Percentiles rank a stretch among this genome's conserved stretches.
Evolutionary conservation across 2,113 vertebrate genomes (phyloP).

Genomic region (Carassius auratus): DNA sequence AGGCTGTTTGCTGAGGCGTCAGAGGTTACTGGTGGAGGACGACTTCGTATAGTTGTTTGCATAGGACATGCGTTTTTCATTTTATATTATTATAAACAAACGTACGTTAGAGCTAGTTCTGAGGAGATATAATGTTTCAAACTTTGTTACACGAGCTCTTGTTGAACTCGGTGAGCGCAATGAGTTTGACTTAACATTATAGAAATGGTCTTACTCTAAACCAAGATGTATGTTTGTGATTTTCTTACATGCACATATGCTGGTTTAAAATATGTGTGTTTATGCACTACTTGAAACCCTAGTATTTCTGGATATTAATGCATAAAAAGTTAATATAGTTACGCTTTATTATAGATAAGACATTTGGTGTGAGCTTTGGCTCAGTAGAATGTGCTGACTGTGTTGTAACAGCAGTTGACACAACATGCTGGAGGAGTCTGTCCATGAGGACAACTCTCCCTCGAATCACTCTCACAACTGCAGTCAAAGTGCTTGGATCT

Average conservation of each 20-base stretch:
- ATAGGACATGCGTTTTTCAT: neutral
- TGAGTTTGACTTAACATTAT: neutral
- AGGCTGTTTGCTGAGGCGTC: neutral
- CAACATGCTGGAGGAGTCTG: neutral
- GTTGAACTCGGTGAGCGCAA: neutral
- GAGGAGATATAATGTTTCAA: neutral
- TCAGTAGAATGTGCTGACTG: slow-evolving; percentile 2
- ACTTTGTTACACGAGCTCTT: neutral
- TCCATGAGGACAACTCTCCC: neutral
- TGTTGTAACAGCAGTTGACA: neutral
- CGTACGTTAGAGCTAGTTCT: neutral
- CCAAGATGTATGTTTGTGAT: neutral
- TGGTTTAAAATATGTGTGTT: neutral
- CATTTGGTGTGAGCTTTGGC: neutral
- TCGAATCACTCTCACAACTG: neutral
- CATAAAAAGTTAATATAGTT: neutral
- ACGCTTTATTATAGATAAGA: neutral
- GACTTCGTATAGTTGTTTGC: slow-evolving; percentile 2
- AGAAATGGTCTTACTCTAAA: neutral
- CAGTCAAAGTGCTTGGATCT: neutral
- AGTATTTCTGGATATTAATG: no score
- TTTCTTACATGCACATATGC: neutral
- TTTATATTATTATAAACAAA: neutral
- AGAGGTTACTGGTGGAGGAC: neutral
- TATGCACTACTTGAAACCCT: neutral